phyloP scores from a whole-genome alignment of 2,888 invertebrate species.

The Hypsopygia costalis region DNA sequence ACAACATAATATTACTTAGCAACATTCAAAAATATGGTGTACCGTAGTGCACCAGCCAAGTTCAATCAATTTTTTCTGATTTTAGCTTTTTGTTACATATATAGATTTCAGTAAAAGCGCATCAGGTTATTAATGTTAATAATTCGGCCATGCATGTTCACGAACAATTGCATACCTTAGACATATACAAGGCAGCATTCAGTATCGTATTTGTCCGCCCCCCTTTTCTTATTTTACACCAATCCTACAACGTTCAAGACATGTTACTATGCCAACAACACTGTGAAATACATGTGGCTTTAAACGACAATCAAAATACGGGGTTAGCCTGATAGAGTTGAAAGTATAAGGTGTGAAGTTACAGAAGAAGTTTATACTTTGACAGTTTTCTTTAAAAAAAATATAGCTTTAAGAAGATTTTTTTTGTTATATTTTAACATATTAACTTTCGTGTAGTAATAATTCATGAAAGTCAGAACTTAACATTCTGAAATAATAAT shows the following conservation, averaged over 20 bases:
- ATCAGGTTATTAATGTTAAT: conserved; percentile 8
- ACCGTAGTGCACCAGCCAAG: background rate
- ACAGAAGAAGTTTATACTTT: no score
- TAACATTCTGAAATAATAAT: no score
- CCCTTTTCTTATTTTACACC: conserved; percentile 81
- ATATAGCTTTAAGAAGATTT: no score
- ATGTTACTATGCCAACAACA: conserved; percentile 30
- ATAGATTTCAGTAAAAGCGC: background rate
- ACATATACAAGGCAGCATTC: conserved; percentile 84
- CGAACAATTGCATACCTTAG: conserved; percentile 79
- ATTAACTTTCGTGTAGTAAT: no score
- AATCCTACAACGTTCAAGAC: conserved; percentile 74
- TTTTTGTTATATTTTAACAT: no score
- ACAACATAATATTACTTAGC: no score
- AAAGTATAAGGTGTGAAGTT: no score
- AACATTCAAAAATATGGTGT: background rate
- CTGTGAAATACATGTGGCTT: conserved; percentile 2
- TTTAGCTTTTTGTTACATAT: background rate
- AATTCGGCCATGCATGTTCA: conserved; percentile 25
- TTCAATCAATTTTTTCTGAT: background rate
- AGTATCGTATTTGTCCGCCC: conserved; percentile 83
- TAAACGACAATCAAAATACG: background rate
- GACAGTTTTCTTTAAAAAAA: no score
- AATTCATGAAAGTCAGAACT: no score
- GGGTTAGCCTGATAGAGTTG: no score